Conservation (phyloP, 2,888 invertebrate genomes). For the Polietes domitor region DNA sequence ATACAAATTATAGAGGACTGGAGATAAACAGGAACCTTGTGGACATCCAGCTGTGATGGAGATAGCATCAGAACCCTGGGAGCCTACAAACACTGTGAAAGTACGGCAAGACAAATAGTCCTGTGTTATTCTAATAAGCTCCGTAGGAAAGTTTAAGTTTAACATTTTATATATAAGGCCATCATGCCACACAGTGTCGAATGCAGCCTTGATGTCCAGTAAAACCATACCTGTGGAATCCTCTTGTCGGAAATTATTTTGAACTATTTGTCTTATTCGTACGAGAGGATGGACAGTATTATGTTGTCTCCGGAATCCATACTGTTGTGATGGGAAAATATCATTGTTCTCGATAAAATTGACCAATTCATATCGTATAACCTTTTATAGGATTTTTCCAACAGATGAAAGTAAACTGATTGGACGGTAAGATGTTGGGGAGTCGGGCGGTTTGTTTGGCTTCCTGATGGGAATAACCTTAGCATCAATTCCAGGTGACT, state of each 20-base stretch:
- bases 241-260: conserved; percentile 68
- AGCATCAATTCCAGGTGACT: no score
- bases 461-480: conserved; percentile 37
- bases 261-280: conserved; percentile 69
- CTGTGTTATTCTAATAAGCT: neutral
- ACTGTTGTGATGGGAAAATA: conserved; percentile 50
- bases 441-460: conserved; percentile 31
- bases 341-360: conserved; percentile 46
- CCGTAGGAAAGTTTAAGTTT: neutral
- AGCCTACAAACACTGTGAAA: neutral
- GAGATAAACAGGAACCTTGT: neutral
- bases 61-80: neutral
- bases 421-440: conserved; percentile 17
- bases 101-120: neutral
- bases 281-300: conserved; percentile 72
- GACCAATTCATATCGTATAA: conserved; percentile 41
- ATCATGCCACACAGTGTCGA: conserved; percentile 74
- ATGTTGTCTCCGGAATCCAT: conserved; percentile 69
- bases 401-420: conserved; percentile 49
- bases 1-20: neutral
- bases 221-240: conserved; percentile 51
- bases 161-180: neutral
- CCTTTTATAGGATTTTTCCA: conserved; percentile 56
- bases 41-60: neutral
- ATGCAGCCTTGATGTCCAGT: conserved; percentile 67